phyloP scores from a whole-genome alignment of 2,797 vertebrate genomes.

The Urocyon cinereoargenteus region DNA sequence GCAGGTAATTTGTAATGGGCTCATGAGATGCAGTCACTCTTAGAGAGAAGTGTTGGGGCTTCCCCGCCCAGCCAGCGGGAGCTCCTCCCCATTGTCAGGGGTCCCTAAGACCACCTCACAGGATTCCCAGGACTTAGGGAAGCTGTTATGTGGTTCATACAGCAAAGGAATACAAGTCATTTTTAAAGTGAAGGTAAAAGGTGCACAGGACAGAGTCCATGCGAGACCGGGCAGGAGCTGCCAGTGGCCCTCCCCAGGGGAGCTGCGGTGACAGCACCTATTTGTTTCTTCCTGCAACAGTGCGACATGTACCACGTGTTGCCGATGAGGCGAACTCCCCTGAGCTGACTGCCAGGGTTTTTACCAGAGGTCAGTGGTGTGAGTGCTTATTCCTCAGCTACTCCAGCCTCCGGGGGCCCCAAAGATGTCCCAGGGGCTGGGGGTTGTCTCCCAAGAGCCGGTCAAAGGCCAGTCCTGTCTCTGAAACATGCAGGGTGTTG shows the following conservation, averaged over 20 bases:
- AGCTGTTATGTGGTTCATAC: not conserved
- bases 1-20: no score
- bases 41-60: not conserved
- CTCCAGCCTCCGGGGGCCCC: accelerated
- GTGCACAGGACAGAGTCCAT: not conserved
- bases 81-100: not conserved
- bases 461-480: not conserved
- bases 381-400: not conserved
- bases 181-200: not conserved
- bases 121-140: not conserved
- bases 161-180: not conserved
- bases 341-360: accelerated
- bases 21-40: not conserved
- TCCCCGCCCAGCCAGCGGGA: not conserved
- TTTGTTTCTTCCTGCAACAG: not conserved
- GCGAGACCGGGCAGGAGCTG: not conserved
- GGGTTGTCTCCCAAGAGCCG: not conserved
- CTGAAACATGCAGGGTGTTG: not conserved
- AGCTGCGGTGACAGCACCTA: accelerated
- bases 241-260: accelerated
- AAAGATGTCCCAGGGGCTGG: not conserved
- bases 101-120: not conserved
- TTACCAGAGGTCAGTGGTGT: accelerated
- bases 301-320: accelerated
- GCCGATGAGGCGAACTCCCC: accelerated